These are phyloP conservation scores for Pipra filicauda DNA, from an alignment of 2,113 vertebrate species.

Conservation along the genomic window DNA sequence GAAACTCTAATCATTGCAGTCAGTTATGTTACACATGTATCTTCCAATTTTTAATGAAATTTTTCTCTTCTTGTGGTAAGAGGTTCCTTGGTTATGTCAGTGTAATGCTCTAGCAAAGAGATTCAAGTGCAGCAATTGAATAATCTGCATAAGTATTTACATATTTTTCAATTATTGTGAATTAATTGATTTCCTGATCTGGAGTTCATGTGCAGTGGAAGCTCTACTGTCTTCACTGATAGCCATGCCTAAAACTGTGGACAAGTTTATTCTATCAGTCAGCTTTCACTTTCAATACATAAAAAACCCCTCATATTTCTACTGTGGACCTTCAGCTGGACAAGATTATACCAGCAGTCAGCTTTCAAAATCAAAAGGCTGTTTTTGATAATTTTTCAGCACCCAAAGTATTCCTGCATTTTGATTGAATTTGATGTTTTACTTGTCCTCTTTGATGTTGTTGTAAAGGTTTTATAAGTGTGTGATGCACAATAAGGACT, in stretches of 20 bases:
- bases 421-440: background rate
- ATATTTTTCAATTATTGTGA: background rate
- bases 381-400: background rate
- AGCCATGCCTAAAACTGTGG: background rate
- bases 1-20: background rate
- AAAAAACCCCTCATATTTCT: rapidly evolving
- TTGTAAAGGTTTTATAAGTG: background rate
- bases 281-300: background rate
- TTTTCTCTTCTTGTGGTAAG: background rate
- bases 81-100: background rate
- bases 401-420: background rate
- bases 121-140: background rate
- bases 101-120: background rate
- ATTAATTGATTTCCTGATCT: background rate
- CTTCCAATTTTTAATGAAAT: background rate
- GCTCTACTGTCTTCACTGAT: background rate
- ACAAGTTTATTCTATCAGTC: background rate
- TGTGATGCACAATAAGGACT: rapidly evolving
- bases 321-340: background rate
- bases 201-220: background rate
- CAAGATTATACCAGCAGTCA: background rate
- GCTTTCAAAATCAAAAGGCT: background rate
- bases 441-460: rapidly evolving
- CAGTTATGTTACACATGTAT: background rate
- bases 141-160: background rate